Evolutionary conservation across 2,797 vertebrate genomes (phyloP).

Genomic region (Apodemus agrarius): DNA sequence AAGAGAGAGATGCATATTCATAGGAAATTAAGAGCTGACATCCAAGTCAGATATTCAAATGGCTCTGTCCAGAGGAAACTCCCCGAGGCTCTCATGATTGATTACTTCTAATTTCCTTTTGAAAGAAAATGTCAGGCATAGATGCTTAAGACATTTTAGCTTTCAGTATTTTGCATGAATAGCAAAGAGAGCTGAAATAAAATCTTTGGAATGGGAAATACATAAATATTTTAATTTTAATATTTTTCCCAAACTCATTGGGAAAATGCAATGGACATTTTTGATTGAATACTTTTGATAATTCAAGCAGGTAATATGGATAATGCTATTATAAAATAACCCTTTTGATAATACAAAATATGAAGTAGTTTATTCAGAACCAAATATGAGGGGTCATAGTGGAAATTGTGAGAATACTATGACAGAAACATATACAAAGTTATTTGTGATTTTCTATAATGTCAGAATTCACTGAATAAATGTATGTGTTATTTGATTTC

Average conservation of each 20-base stretch:
- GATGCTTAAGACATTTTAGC: constrained; percentile 64
- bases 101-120: constrained; percentile 74
- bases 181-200: constrained; percentile 28
- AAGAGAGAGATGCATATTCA: constrained; percentile 60
- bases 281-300: not conserved
- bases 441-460: not conserved
- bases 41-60: constrained; percentile 68
- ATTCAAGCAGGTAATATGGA: not conserved
- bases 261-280: not conserved
- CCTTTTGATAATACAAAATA: not conserved
- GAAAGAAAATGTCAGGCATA: constrained; percentile 71
- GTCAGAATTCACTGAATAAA: not conserved
- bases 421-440: not conserved
- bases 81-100: constrained; percentile 73
- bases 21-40: constrained; percentile 69
- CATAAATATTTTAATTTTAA: not conserved
- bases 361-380: not conserved
- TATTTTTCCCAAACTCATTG: not conserved
- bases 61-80: constrained; percentile 49
- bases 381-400: not conserved
- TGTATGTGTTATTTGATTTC: not conserved
- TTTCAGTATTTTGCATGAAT: constrained; percentile 54
- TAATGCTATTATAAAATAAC: not conserved
- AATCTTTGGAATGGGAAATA: not conserved
- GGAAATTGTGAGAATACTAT: not conserved